These are phyloP conservation scores for Notospermus geniculatus DNA, from an alignment of 1,140 invertebrate genomes.

Conservation along the genomic window DNA sequence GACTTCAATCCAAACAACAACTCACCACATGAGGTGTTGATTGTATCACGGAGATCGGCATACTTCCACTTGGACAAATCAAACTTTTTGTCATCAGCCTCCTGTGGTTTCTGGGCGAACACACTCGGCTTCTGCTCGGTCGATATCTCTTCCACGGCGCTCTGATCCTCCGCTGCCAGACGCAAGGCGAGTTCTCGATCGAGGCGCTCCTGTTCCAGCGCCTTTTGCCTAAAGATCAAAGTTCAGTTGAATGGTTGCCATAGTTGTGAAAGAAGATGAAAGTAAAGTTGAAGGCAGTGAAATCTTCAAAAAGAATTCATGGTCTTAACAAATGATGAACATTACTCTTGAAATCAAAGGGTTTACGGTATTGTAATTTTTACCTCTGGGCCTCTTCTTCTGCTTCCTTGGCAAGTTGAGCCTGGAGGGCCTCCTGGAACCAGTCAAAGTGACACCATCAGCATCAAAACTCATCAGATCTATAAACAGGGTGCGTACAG, in stretches of 20 bases:
- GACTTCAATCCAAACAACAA: too few relatives aligned
- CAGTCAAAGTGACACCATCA: too few relatives aligned
- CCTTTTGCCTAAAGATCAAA: conserved; percentile 29
- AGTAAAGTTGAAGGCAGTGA: too few relatives aligned
- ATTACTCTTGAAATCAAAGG: too few relatives aligned
- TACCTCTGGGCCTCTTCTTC: conserved; percentile 57
- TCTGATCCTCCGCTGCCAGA: conserved; percentile 86
- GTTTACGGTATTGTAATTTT: too few relatives aligned
- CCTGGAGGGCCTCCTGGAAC: conserved; percentile 59
- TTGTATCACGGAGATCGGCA: conserved; percentile 92
- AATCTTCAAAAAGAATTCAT: too few relatives aligned
- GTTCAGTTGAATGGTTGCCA: too few relatives aligned
- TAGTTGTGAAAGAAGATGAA: too few relatives aligned
- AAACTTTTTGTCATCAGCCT: conserved; percentile 77
- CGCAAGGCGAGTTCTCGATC: conserved; percentile 91
- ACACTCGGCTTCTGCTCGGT: conserved; percentile 63
- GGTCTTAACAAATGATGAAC: too few relatives aligned
- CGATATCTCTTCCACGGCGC: conserved; percentile 67
- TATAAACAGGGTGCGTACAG: too few relatives aligned
- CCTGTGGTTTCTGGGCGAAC: conserved; percentile 43
- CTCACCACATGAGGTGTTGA: conserved; percentile 95
- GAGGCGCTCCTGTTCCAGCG: conserved; percentile 81
- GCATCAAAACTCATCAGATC: not conserved
- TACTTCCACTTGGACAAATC: conserved; percentile 98
- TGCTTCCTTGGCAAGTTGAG: conserved; percentile 69